Base-by-base conservation (phyloP, 2,888 invertebrate genomes). In the Tiphia femorata region DNA sequence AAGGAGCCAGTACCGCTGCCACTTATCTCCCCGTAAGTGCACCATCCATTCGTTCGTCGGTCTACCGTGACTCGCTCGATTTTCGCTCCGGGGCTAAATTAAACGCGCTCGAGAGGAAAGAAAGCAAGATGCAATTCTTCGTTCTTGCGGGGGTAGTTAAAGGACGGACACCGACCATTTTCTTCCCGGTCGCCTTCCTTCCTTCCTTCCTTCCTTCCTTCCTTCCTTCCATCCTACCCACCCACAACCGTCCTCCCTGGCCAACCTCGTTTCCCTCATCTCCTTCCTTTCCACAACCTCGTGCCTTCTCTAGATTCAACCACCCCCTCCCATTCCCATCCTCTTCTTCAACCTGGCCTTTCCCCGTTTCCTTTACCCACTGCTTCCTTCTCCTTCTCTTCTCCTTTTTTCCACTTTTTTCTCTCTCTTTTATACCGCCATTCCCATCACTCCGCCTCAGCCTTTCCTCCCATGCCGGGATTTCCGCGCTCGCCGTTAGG, bases 1-100 rank as follows among this genome's bases (percentile, higher is more conserved):
- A 75, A 76, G 74, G 64, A 70, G 62, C 61, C 67, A 53, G 65
- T 57, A 64, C 57, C 58, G 60, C 69, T 62, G 62, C 76, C 73
- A 75, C 77, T 76, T 78, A 77, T 77, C 75, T 73, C 64, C 46
- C 64, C 64, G 68, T 67, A 70, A 76, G 75, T 75, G 73, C 74
- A 68, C 73, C 72, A 73, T 73, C 72, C 62, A 75, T 73, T 72
- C 70, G 67, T 72, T 49, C 53, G 61, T 41, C 47, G 56, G 55
- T 67, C 41, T 65, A 63, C 65, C 64, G 68, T 64, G 70, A 67
- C 68, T 62, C 64, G 61, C 68, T 71, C 68, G 71, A 66, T 70
- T 71, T 57, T 66, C 70, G 47, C 49, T 52, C 42, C 21, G 52
- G 25, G 29, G 65, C 58, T 59, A 70, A 72, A 72, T 72, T 72